Evolutionary conservation across 1,140 invertebrate species (phyloP), one percentile per base, ranked within the genome.

Genomic region (Steinernema khuongi): DNA sequence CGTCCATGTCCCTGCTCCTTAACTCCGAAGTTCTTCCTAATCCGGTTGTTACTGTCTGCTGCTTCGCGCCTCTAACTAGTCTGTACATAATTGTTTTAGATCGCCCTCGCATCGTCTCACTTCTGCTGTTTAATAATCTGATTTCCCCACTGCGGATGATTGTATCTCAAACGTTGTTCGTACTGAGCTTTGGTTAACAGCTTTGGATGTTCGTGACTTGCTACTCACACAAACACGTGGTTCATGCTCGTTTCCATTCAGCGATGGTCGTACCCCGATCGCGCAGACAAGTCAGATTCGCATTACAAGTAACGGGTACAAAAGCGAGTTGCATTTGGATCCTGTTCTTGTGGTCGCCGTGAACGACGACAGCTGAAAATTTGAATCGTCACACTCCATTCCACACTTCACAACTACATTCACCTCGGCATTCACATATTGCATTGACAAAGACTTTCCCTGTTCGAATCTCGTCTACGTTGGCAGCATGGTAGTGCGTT

Each of bases 51-150:
- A n/a, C n/a, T n/a, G n/a, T n/a, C n/a, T n/a, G n/a, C n/a, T n/a
- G n/a, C n/a, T n/a, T n/a, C n/a, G n/a, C n/a, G n/a, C n/a, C n/a
- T n/a, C n/a, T 60, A 60, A 60, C 50, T 14, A 60, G 50, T 60
- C 50, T 60, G 50, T 60, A 60, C 7, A 60, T 60, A n/a, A 60
- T 22, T 60, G 50, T 60, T 60, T 60, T 60, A 60, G 50, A 60
- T 4, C 50, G 50, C 50, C 50, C 22, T 11, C 22, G 50, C 50
- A 60, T 11, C 50, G 50, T 22, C 11, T 60, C 50, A 60, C 50
- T 26, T n/a, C 50, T 60, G 19, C 4, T 60, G 50, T 60, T 26
- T 60, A 60, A 60, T 17, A n/a, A 7, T 14, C 11, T 17, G 50
- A 60, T 26, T 22, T 14, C 26, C 50, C 26, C 50, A 11, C 36